A percentile compares a stretch with the other conserved stretches of the same genome.
Conservation (phyloP, 2,113 vertebrate species). For the Grallaria varia region DNA sequence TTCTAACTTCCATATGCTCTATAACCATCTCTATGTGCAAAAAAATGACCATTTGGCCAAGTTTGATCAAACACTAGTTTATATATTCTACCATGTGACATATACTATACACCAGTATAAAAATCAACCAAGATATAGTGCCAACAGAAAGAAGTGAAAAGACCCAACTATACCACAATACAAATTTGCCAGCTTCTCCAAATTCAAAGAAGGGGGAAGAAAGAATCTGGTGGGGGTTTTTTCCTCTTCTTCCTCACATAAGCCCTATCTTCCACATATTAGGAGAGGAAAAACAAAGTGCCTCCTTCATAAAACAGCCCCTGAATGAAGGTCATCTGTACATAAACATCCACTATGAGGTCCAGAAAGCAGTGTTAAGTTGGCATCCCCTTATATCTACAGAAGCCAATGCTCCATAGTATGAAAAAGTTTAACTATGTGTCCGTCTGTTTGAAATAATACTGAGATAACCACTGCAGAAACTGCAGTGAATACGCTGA, state of each 20-base stretch:
- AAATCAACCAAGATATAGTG: background rate
- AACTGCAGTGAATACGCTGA: background rate
- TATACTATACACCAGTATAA: background rate
- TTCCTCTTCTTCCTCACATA: background rate
- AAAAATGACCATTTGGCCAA: background rate
- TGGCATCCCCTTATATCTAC: background rate
- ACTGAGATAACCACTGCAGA: background rate
- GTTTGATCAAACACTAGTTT: background rate
- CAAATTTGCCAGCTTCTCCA: background rate
- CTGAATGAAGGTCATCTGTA: background rate
- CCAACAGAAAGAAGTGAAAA: background rate
- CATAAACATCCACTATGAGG: background rate
- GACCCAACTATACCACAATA: background rate
- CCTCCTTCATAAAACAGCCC: background rate
- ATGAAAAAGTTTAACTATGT: background rate
- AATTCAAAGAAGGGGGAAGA: background rate
- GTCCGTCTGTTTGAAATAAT: background rate
- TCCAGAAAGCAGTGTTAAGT: background rate
- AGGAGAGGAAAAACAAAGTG: background rate
- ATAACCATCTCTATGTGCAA: background rate
- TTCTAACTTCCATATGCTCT: background rate
- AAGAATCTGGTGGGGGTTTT: rapidly evolving
- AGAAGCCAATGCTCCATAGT: background rate
- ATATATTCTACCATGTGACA: background rate
- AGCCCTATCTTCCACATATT: background rate